Conservation (phyloP, 2,888 invertebrate genomes). For the Lordiphosa fenestrarum region DNA sequence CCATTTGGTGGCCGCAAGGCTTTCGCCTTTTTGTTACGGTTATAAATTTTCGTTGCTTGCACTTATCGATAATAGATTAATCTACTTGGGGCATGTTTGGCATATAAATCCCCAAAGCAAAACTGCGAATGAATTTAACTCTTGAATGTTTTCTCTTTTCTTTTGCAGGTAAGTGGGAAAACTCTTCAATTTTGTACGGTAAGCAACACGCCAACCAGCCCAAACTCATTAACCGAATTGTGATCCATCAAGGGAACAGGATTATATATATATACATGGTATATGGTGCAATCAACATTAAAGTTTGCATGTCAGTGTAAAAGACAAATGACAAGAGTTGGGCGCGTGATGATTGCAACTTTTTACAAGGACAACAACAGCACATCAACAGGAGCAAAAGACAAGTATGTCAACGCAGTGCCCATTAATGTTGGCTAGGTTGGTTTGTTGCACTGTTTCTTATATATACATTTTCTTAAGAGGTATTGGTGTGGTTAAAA, state of each 20-base stretch:
- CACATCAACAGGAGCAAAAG: constrained; percentile 15
- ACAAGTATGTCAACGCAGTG: constrained; percentile 54
- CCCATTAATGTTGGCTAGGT: constrained; percentile 47
- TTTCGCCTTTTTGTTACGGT: constrained; percentile 54
- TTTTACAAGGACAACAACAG: constrained; percentile 14
- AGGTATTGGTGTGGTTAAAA: not conserved
- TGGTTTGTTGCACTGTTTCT: constrained; percentile 3
- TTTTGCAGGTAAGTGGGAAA: constrained; percentile 2
- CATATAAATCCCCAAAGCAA: constrained; percentile 48
- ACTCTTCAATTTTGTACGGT: constrained; percentile 1
- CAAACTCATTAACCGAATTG: constrained; percentile 41
- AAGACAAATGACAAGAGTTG: constrained; percentile 59
- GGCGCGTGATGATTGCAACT: constrained; percentile 17
- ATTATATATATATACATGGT: constrained; percentile 13
- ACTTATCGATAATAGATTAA: constrained; percentile 77
- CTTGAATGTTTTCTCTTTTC: constrained; percentile 3
- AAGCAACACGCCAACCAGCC: constrained; percentile 41
- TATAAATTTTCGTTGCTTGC: constrained; percentile 73
- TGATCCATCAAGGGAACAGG: constrained; percentile 48
- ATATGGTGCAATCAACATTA: constrained; percentile 47
- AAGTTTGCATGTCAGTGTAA: constrained; percentile 55
- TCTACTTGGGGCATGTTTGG: constrained; percentile 72
- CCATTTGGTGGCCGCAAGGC: constrained; percentile 40
- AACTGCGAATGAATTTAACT: constrained; percentile 10
- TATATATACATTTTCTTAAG: not conserved